Base-by-base conservation (phyloP, 2,113 vertebrate genomes). In the Naja naja region DNA sequence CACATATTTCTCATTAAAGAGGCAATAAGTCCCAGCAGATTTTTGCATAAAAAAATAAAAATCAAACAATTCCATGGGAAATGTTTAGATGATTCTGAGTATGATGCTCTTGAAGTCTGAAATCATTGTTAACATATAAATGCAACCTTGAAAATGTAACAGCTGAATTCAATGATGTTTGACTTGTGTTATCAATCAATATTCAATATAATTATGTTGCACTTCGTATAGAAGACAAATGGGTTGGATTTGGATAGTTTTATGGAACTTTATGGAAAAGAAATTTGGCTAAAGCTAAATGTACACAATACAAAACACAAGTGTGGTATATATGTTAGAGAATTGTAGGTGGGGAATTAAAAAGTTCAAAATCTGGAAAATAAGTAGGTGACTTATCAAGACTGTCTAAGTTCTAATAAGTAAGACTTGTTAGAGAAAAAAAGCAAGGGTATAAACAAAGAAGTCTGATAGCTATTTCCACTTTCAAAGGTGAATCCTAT, bases 321-420 rank as follows among this genome's bases (percentile, higher is more conserved):
- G 5, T 34, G 64, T 34, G 64, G 64, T 34, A 74, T 16, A 34
- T 34, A 23, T 56, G 14, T 74, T 74, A 74, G n/a, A 34, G n/a
- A 74, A 18, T 14, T 74, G 16, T 18, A 74, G 14, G n/a, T 74
- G n/a, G 64, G n/a, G 64, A 74, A 6, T 34, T 34, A n/a, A 23
- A 16, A 69, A 5, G 12, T 74, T 74, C 64, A 34, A 74, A 74
- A 86, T 94, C 94, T 95, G 85, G 90, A 23, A 69, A 89, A 87
- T 7, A 12, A 0, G 30, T n/a, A 56, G 85, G 25, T 0, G 1
- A 1, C 4, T 47, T 18, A 60, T 60, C 25, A 60, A 60, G 27
- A 60, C 58, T 60, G 54, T 58, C 56, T 60, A 69, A 14, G 30
- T n/a, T 74, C n/a, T 74, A 34, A 74, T 74, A 5, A 74, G n/a